phyloP scores from a whole-genome alignment of 1,140 invertebrate genomes.

The Drosophila ercepeae region DNA sequence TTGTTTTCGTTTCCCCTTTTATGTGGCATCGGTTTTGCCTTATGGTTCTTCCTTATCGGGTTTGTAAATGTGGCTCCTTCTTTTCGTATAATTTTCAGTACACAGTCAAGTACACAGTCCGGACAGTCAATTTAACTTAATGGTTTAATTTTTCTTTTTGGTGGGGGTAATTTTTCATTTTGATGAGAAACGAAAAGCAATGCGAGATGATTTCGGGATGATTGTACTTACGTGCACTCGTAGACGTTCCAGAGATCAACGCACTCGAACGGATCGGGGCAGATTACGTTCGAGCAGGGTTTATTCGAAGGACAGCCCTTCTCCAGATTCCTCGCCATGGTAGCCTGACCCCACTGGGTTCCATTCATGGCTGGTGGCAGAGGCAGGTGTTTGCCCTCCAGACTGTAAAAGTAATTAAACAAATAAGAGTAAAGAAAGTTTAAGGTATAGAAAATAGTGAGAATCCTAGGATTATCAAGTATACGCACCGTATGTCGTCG shows the following conservation, averaged over 20 bases:
- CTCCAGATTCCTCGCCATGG: constrained; percentile 95
- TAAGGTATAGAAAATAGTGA: not conserved
- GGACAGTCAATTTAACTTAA: constrained; percentile 43
- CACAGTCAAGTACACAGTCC: constrained; percentile 50
- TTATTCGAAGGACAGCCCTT: constrained; percentile 96
- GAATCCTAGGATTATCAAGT: not conserved
- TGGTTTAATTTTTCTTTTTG: constrained; percentile 20
- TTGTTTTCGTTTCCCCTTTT: constrained; percentile 28
- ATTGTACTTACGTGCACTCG: constrained; percentile 96
- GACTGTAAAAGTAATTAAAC: constrained; percentile 82
- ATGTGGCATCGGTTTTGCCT: constrained; percentile 30
- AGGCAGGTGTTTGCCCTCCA: constrained; percentile 96
- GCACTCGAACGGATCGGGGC: constrained; percentile 96
- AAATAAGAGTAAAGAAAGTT: no score
- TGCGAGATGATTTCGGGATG: constrained; percentile 10
- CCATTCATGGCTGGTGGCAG: constrained; percentile 96
- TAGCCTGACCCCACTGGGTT: constrained; percentile 97
- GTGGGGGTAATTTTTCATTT: constrained; percentile 33
- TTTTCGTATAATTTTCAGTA: constrained; percentile 1
- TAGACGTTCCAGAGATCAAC: constrained; percentile 98
- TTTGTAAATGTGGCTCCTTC: not conserved
- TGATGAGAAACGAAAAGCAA: constrained; percentile 67
- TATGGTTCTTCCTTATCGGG: constrained; percentile 10
- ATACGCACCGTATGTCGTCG: constrained; percentile 87
- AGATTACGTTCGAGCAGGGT: constrained; percentile 95